These are phyloP conservation scores for Megaceryle torquata DNA, from an alignment of 2,113 vertebrate genomes.

Conservation along the genomic window DNA sequence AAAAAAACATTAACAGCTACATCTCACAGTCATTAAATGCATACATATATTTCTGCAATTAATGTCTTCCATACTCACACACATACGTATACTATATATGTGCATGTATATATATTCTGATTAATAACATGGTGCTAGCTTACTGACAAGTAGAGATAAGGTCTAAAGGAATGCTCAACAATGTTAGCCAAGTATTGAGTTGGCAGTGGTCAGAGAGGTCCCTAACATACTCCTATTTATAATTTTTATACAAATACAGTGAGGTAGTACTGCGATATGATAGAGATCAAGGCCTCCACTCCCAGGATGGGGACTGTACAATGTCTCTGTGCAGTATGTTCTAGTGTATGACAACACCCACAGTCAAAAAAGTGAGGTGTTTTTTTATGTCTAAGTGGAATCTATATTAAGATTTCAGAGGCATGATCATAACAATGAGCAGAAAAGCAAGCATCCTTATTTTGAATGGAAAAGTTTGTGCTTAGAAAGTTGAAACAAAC, in stretches of 20 bases:
- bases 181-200: neutral
- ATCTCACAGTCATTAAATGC: neutral
- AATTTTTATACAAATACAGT: neutral
- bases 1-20: neutral
- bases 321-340: neutral
- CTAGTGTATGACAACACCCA: neutral
- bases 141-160: neutral
- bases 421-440: neutral
- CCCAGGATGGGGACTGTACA: neutral
- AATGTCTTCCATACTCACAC: neutral
- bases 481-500: neutral
- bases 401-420: neutral
- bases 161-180: neutral
- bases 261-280: neutral
- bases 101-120: neutral
- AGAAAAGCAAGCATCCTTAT: neutral
- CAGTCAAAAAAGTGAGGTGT: neutral
- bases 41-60: neutral
- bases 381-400: neutral
- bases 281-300: neutral
- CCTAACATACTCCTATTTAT: neutral
- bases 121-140: neutral
- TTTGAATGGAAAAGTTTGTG: neutral
- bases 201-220: neutral
- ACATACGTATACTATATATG: fast-evolving